These are phyloP conservation scores for Brachypodius melanocephalos DNA, from an alignment of 2,113 vertebrate genomes.

Conservation along the genomic window DNA sequence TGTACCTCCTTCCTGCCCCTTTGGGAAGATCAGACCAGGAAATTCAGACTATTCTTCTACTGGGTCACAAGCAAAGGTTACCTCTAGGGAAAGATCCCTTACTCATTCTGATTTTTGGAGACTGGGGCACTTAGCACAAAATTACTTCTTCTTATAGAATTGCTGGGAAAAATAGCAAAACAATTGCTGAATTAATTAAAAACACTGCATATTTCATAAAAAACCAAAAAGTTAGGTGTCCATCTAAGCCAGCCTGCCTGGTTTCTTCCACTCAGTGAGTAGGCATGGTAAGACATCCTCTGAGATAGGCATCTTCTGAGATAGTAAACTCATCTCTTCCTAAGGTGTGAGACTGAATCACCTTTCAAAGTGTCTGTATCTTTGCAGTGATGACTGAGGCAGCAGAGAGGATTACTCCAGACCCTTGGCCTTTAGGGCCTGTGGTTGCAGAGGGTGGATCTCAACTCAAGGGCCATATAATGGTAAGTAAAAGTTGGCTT, in stretches of 20 bases:
- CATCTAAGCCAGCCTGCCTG: background rate
- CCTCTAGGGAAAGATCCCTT: background rate
- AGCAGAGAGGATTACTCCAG: background rate
- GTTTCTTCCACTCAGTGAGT: background rate
- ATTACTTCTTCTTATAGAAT: background rate
- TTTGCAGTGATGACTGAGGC: background rate
- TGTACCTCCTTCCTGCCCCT: background rate
- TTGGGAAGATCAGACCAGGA: background rate
- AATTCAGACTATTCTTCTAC: background rate
- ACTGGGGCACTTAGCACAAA: background rate
- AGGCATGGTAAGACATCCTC: background rate
- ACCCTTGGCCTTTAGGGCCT: background rate
- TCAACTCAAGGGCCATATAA: accelerated
- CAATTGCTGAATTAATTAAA: background rate
- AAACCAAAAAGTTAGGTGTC: background rate
- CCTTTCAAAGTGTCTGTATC: background rate
- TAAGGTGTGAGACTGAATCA: background rate
- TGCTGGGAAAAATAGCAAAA: background rate
- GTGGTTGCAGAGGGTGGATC: background rate
- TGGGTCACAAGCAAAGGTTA: background rate
- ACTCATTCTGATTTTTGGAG: background rate
- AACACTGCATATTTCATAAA: background rate
- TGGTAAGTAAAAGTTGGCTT: background rate
- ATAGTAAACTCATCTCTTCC: background rate
- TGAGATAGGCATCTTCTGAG: background rate